Conservation (phyloP, 2,888 invertebrate species). For the Pycnomerus fuliginosus region DNA sequence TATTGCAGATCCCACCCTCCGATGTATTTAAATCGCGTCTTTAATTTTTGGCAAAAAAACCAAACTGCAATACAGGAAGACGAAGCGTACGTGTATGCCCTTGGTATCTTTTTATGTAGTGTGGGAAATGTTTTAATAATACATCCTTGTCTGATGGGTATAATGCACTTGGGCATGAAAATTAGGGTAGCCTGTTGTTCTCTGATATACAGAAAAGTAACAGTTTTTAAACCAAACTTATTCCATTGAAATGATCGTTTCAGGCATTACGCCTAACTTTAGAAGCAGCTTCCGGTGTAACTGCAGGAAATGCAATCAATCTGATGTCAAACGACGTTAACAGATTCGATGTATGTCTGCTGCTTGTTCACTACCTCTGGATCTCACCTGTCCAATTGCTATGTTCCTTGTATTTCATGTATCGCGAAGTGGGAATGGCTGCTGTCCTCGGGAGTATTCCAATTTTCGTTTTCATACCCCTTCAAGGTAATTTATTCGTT, state of each 20-base stretch:
- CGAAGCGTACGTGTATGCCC: constrained; percentile 61
- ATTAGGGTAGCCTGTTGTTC: constrained; percentile 71
- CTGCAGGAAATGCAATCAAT: constrained; percentile 78
- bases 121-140: constrained; percentile 63
- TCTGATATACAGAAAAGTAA: constrained; percentile 75
- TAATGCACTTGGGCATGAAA: constrained; percentile 70
- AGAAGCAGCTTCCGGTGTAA: constrained; percentile 67
- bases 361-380: constrained; percentile 73
- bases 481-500: constrained; percentile 52
- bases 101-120: constrained; percentile 58
- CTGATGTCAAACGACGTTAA: constrained; percentile 81
- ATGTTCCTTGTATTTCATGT: constrained; percentile 61
- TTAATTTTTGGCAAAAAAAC: constrained; percentile 47
- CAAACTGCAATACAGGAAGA: constrained; percentile 41
- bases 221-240: constrained; percentile 33
- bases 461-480: constrained; percentile 61
- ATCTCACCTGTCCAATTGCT: constrained; percentile 67
- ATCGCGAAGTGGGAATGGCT: constrained; percentile 51
- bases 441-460: constrained; percentile 55
- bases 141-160: constrained; percentile 71
- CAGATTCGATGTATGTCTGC: constrained; percentile 67
- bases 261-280: constrained; percentile 74
- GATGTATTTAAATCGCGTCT: constrained; percentile 39
- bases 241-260: constrained; percentile 19
- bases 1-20: constrained; percentile 1